These are phyloP conservation scores for Procavia capensis DNA, from an alignment of 2,113 vertebrate genomes.

Conservation along the genomic window DNA sequence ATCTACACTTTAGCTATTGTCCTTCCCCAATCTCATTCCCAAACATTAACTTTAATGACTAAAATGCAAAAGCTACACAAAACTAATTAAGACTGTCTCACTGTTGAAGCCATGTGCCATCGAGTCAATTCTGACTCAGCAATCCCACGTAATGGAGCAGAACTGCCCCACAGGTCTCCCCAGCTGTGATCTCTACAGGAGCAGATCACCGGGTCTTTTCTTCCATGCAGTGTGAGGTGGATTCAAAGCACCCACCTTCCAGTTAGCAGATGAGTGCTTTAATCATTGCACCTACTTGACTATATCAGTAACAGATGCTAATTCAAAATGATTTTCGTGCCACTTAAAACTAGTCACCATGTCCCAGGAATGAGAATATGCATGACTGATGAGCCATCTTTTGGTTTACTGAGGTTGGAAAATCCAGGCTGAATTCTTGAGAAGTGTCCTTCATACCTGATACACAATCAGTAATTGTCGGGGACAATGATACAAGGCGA, in stretches of 20 bases:
- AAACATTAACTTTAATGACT: constrained; percentile 7
- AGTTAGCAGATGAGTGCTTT: background rate
- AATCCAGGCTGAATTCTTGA: background rate
- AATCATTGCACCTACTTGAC: background rate
- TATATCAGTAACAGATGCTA: background rate
- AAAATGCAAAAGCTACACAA: background rate
- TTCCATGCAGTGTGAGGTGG: background rate
- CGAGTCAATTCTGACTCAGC: background rate
- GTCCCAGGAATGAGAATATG: background rate
- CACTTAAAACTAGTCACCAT: background rate
- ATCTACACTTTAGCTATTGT: background rate
- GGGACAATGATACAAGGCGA: background rate
- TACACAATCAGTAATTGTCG: background rate
- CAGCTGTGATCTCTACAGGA: background rate
- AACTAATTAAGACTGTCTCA: background rate
- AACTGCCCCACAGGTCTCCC: background rate
- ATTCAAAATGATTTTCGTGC: constrained; percentile 13
- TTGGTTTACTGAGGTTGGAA: background rate
- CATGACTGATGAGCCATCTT: background rate
- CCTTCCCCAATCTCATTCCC: background rate
- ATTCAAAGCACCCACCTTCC: background rate
- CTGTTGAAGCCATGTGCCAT: background rate
- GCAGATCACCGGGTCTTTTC: background rate
- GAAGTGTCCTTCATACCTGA: background rate
- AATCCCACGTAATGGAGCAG: background rate